phyloP scores from a whole-genome alignment of 2,888 invertebrate genomes.

The Crioceris asparagi region DNA sequence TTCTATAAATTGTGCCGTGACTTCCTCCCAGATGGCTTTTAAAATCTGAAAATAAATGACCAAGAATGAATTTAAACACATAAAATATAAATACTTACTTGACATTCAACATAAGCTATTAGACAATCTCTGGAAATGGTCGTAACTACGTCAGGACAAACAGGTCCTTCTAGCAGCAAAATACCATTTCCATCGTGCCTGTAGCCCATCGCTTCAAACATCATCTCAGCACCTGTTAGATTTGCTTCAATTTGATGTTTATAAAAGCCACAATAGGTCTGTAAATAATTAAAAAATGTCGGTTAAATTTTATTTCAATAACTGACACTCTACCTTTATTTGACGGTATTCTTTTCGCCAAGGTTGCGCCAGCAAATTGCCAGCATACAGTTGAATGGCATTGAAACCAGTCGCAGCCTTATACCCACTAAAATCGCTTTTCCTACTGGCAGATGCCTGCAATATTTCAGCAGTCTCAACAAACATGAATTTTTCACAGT shows the following conservation, averaged over 20 bases:
- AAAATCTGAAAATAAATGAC: slow-evolving; percentile 48
- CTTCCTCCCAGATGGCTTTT: slow-evolving; percentile 63
- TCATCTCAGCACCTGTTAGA: slow-evolving; percentile 62
- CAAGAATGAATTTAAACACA: slow-evolving; percentile 3
- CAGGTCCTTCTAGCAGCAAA: slow-evolving; percentile 57
- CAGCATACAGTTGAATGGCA: slow-evolving; percentile 75
- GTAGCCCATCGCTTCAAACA: slow-evolving; percentile 79
- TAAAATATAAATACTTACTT: slow-evolving; percentile 42
- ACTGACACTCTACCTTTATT: slow-evolving; percentile 51
- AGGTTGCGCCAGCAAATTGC: slow-evolving; percentile 73
- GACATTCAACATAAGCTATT: slow-evolving; percentile 79
- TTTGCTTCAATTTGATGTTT: slow-evolving; percentile 79
- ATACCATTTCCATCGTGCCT: slow-evolving; percentile 47
- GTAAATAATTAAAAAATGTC: slow-evolving; percentile 17
- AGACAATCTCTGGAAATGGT: slow-evolving; percentile 74
- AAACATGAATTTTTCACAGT: slow-evolving; percentile 68
- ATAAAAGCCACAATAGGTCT: slow-evolving; percentile 82
- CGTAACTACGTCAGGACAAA: slow-evolving; percentile 71
- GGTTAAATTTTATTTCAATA: background rate
- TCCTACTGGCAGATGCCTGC: slow-evolving; percentile 56
- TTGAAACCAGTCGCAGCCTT: slow-evolving; percentile 75
- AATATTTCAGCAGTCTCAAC: slow-evolving; percentile 67
- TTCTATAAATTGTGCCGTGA: slow-evolving; percentile 42
- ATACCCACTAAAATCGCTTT: slow-evolving; percentile 69
- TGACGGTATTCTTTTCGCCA: slow-evolving; percentile 81